phyloP scores from a whole-genome alignment of 2,113 vertebrate genomes.

The Galeopterus variegatus region DNA sequence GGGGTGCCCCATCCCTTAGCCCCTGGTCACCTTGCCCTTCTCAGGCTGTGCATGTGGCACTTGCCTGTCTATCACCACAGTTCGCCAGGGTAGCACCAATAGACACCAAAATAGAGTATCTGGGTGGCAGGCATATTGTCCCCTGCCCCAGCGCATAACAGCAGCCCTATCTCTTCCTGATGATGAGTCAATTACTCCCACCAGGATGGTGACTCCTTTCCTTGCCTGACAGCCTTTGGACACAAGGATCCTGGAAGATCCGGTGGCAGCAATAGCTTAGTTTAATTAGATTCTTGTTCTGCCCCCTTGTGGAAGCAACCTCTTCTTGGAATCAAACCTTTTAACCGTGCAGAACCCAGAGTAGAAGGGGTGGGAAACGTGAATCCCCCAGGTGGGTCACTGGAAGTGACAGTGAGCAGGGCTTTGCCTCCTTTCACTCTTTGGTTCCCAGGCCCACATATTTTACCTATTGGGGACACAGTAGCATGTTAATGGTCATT shows the following conservation, averaged over 20 bases:
- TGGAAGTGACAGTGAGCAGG: background rate
- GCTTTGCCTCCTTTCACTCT: background rate
- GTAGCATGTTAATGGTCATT: background rate
- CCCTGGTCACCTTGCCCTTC: background rate
- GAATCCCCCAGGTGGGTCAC: background rate
- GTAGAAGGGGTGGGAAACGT: background rate
- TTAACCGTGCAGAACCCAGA: background rate
- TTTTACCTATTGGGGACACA: background rate
- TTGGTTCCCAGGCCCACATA: background rate
- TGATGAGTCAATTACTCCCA: background rate
- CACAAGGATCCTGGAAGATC: background rate
- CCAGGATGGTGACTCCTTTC: background rate
- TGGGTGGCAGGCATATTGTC: background rate
- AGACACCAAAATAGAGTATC: background rate
- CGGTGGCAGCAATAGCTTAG: background rate
- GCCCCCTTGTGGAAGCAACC: slow-evolving; percentile 28
- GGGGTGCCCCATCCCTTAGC: background rate
- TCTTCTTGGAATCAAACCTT: background rate
- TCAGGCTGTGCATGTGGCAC: background rate
- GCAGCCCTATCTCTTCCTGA: background rate
- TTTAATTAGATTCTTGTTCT: background rate
- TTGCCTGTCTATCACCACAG: background rate
- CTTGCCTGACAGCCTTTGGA: background rate
- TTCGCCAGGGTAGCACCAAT: background rate
- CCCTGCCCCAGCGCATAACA: rapidly evolving